phyloP scores from a whole-genome alignment of 2,888 invertebrate genomes.

The Athalia circularis region DNA sequence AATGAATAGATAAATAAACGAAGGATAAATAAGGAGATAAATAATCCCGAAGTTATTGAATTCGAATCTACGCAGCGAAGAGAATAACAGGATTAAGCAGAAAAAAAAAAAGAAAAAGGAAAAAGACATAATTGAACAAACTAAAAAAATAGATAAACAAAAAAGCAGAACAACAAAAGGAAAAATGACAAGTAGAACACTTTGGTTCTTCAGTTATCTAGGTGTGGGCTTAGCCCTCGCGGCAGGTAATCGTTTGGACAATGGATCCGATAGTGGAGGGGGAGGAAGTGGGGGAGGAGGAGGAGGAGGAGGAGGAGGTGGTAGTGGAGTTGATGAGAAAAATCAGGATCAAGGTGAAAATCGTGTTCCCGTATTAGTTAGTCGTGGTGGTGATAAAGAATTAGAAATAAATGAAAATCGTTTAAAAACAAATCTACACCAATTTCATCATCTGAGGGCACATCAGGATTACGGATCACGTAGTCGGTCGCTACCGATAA shows the following conservation, averaged over 20 bases:
- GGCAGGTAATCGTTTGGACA: constrained; percentile 65
- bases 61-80: neutral
- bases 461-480: constrained; percentile 47
- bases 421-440: constrained; percentile 16
- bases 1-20: neutral
- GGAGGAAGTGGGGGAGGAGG: constrained; percentile 18
- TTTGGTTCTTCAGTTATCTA: constrained; percentile 68
- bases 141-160: constrained; percentile 2
- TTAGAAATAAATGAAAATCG: neutral
- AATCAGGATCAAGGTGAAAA: constrained; percentile 72
- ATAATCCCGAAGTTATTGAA: too few species aligned
- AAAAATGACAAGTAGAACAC: constrained; percentile 68
- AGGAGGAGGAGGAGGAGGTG: constrained; percentile 56
- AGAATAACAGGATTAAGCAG: neutral
- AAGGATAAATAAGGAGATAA: neutral
- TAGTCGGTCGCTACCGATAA: constrained; percentile 53
- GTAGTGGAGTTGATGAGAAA: constrained; percentile 70
- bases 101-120: neutral
- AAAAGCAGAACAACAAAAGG: constrained; percentile 37
- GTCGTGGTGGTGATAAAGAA: neutral
- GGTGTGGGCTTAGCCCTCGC: constrained; percentile 69
- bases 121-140: neutral
- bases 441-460: constrained; percentile 33
- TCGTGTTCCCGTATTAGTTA: constrained; percentile 62
- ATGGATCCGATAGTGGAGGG: constrained; percentile 44